These are phyloP conservation scores for Drosophila nigromelanica DNA, from an alignment of 1,140 invertebrate genomes.

Conservation along the genomic window DNA sequence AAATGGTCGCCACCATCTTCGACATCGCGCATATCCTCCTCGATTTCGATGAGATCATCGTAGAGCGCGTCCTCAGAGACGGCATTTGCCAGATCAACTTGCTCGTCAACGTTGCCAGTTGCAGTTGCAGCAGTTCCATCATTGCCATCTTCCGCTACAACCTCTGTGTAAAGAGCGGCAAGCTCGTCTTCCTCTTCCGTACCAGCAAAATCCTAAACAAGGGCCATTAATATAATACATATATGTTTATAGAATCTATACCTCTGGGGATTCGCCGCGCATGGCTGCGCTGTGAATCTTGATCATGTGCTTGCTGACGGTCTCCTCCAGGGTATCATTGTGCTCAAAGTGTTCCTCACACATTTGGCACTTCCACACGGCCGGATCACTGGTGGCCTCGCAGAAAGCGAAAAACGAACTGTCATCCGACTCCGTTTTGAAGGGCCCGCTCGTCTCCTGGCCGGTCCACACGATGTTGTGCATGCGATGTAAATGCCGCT, in stretches of 20 bases:
- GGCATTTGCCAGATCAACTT: constrained; percentile 21
- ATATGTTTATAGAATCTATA: neutral
- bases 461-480: constrained; percentile 51
- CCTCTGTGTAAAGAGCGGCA: constrained; percentile 15
- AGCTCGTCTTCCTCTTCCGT: constrained; percentile 22
- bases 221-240: neutral
- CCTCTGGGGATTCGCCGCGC: constrained; percentile 19
- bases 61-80: constrained; percentile 32
- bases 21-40: constrained; percentile 32
- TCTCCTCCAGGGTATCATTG: constrained; percentile 27
- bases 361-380: constrained; percentile 59
- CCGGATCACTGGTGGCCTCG: constrained; percentile 25
- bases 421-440: constrained; percentile 11
- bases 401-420: constrained; percentile 36
- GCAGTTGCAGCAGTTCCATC: neutral
- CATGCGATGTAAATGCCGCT: constrained; percentile 66
- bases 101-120: constrained; percentile 22
- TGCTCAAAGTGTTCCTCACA: constrained; percentile 52
- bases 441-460: neutral
- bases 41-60: constrained; percentile 45
- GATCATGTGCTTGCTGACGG: constrained; percentile 36
- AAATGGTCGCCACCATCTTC: constrained; percentile 23
- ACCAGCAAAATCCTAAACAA: constrained; percentile 7
- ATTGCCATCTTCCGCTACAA: constrained; percentile 16
- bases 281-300: constrained; percentile 31